Conservation (phyloP, 2,113 vertebrate species). For the Isurus oxyrinchus region DNA sequence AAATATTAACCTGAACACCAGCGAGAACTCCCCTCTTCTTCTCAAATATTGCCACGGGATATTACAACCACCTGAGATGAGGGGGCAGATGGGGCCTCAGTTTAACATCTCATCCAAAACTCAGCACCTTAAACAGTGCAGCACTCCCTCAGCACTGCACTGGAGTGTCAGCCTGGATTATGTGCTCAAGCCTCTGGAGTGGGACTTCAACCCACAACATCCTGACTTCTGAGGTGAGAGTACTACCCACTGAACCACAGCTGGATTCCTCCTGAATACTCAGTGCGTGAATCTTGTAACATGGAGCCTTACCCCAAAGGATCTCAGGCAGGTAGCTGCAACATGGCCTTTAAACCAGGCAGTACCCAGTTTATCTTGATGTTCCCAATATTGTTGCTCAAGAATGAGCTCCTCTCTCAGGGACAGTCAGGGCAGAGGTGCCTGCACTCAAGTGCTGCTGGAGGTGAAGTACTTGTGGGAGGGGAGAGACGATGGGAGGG, state of each 20-base stretch:
- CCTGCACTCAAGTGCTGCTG: not conserved
- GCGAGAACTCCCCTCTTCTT: not conserved
- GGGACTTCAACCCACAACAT: not conserved
- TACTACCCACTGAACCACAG: not conserved
- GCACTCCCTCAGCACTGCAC: not conserved
- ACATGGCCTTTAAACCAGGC: not conserved
- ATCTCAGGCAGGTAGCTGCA: not conserved
- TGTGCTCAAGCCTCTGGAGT: not conserved
- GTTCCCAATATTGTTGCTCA: not conserved
- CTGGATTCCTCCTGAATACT: not conserved
- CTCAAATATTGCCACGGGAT: not conserved
- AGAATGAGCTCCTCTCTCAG: not conserved
- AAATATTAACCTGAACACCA: not conserved
- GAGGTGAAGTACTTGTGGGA: not conserved
- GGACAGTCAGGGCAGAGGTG: not conserved
- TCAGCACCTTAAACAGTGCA: not conserved
- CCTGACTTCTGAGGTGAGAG: not conserved
- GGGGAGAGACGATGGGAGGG: not conserved
- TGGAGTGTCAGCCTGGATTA: not conserved
- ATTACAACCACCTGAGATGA: not conserved
- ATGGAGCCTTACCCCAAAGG: not conserved
- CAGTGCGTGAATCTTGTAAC: not conserved
- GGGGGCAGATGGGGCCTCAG: not conserved
- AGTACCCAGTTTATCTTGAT: not conserved
- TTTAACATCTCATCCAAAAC: not conserved